Evolutionary conservation across 1,140 invertebrate species (phyloP).

Genomic region (Belonocnema kinseyi): DNA sequence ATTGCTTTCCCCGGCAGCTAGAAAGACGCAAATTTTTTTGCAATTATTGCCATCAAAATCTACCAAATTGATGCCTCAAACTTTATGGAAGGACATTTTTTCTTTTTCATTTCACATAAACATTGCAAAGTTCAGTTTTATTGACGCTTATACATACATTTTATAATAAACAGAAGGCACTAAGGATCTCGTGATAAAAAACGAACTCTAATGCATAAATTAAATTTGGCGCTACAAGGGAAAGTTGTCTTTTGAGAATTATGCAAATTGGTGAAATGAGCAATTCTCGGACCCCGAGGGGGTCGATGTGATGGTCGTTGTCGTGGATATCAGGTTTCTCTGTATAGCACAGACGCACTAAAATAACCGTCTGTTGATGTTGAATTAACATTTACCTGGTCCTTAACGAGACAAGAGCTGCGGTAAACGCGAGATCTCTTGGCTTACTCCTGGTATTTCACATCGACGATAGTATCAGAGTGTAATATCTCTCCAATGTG

Average conservation of each 20-base stretch:
- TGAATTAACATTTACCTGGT: constrained; percentile 27
- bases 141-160: too few relatives aligned
- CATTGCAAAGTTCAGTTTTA: too few relatives aligned
- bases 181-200: not conserved
- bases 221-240: not conserved
- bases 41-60: too few relatives aligned
- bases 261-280: not conserved
- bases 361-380: constrained; percentile 22
- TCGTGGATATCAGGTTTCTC: constrained; percentile 6
- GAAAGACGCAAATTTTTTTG: too few relatives aligned
- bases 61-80: too few relatives aligned
- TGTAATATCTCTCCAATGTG: constrained; percentile 21
- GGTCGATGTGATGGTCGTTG: not conserved
- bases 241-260: constrained; percentile 3
- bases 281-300: not conserved
- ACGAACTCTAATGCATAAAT: not conserved
- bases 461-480: constrained; percentile 23
- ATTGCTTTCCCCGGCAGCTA: too few relatives aligned
- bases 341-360: not conserved
- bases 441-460: not conserved
- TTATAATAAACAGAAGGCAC: too few relatives aligned
- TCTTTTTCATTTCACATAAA: too few relatives aligned
- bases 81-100: too few relatives aligned
- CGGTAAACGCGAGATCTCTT: constrained; percentile 4
- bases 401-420: constrained; percentile 21